phyloP scores from a whole-genome alignment of 2,797 vertebrate species.

The Liparis tanakae region DNA sequence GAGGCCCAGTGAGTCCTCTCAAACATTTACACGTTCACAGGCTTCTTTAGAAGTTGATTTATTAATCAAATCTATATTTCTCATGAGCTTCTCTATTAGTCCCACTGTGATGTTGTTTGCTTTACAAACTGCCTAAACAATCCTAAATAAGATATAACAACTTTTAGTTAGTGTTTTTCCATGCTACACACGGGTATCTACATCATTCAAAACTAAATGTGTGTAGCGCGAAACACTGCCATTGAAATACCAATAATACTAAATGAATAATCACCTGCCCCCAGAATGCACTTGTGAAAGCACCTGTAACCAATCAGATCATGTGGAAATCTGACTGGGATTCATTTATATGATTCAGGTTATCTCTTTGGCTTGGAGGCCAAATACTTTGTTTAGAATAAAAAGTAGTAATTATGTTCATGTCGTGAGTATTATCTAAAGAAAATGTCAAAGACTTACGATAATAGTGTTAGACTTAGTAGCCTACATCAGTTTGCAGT shows the following conservation, averaged over 20 bases:
- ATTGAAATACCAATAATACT: neutral
- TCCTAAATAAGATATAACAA: neutral
- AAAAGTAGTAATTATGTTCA: neutral
- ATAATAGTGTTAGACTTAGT: neutral
- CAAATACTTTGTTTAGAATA: neutral
- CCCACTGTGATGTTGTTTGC: neutral
- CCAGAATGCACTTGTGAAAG: neutral
- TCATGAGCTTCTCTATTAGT: neutral
- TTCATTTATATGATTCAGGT: neutral
- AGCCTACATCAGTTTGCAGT: neutral
- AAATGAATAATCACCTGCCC: neutral
- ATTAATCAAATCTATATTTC: neutral
- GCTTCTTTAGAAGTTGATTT: neutral
- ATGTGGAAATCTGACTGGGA: neutral
- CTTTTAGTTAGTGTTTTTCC: neutral
- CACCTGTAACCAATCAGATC: neutral
- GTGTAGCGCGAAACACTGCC: neutral
- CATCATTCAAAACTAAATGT: neutral
- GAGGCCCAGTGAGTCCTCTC: slow-evolving; percentile 90
- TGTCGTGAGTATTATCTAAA: neutral
- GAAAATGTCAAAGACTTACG: neutral
- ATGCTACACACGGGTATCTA: neutral
- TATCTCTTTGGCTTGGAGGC: neutral
- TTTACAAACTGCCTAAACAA: neutral
- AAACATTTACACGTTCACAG: neutral